Evolutionary conservation across 1,140 invertebrate species (phyloP).

Genomic region (Amphibalanus amphitrite): DNA sequence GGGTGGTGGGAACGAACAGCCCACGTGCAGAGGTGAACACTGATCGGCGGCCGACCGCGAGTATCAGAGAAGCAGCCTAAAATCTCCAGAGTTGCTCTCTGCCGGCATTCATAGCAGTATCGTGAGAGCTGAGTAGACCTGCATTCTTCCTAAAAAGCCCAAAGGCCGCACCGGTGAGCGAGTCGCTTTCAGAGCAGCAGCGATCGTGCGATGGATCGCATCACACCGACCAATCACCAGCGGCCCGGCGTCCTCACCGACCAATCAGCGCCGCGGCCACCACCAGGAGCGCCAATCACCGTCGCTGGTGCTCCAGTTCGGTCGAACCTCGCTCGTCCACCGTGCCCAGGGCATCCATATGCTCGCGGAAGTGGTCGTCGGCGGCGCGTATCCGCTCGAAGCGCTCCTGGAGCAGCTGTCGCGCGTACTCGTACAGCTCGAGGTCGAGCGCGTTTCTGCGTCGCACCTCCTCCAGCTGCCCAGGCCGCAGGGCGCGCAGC

Average conservation of each 20-base stretch:
- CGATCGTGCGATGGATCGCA: no score
- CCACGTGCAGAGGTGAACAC: no score
- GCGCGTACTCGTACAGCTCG: slow-evolving; percentile 84
- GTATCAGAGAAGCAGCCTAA: no score
- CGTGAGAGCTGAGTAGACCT: no score
- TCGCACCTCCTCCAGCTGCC: slow-evolving; percentile 54
- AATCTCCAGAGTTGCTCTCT: no score
- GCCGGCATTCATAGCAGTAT: no score
- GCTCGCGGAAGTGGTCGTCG: slow-evolving; percentile 58
- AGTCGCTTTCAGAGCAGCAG: no score
- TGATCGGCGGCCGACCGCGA: no score
- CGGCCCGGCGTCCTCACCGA: neutral
- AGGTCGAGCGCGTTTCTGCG: slow-evolving; percentile 75
- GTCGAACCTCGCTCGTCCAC: neutral
- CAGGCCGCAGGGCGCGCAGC: slow-evolving; percentile 46
- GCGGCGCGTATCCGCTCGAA: slow-evolving; percentile 59
- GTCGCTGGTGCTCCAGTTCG: neutral
- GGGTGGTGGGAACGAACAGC: no score
- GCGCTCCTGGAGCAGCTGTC: slow-evolving; percentile 65
- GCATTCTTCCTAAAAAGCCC: no score
- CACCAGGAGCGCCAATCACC: neutral
- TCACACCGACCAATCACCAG: no score
- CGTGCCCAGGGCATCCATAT: slow-evolving; percentile 22
- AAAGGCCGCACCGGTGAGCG: no score
- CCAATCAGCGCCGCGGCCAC: neutral